phyloP scores from a whole-genome alignment of 2,113 vertebrate species.

The Empidonax alnorum region DNA sequence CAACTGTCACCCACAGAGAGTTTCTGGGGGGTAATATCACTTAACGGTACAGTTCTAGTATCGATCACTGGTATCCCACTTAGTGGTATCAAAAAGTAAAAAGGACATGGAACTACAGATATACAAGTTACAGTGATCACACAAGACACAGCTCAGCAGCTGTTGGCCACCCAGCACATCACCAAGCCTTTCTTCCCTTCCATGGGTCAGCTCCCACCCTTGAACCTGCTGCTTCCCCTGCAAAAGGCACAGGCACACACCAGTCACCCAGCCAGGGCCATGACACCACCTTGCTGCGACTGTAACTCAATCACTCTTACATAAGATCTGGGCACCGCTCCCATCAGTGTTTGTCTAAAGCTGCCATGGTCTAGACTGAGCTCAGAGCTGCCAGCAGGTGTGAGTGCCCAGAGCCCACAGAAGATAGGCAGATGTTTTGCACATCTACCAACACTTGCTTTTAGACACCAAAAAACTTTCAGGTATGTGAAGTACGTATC shows the following conservation, averaged over 20 bases:
- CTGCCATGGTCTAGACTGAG: background rate
- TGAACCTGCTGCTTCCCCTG: background rate
- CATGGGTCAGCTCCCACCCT: background rate
- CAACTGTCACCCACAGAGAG: background rate
- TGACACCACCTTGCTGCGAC: fast-evolving
- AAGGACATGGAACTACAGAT: background rate
- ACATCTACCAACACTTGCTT: fast-evolving
- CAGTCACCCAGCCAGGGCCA: background rate
- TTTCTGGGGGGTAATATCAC: background rate
- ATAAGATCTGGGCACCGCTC: background rate
- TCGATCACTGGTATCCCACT: background rate
- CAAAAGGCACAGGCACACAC: fast-evolving
- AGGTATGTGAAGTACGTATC: background rate
- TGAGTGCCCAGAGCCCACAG: background rate
- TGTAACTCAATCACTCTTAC: background rate
- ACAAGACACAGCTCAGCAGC: fast-evolving
- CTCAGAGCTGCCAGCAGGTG: background rate
- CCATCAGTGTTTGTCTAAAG: background rate
- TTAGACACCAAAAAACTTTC: background rate
- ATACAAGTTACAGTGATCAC: background rate
- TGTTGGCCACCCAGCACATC: background rate
- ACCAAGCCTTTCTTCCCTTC: too few species aligned
- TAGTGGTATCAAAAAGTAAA: background rate
- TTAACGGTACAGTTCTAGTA: background rate
- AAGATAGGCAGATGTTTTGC: background rate